Conservation (phyloP, 2,113 vertebrate species). For the Eidolon helvum region DNA sequence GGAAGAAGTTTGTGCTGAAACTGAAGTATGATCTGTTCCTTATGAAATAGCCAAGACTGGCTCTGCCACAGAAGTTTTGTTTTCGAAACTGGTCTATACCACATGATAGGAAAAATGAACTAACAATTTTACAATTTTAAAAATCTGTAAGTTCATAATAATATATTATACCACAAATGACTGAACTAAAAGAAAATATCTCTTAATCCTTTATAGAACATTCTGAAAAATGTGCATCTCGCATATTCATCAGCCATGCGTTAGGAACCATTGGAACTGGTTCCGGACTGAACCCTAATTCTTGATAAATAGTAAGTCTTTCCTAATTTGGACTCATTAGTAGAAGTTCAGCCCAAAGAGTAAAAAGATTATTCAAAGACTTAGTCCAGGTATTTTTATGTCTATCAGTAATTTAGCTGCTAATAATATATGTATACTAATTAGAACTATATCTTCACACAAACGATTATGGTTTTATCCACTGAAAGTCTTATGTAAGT, state of each 20-base stretch:
- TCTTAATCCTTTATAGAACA: neutral
- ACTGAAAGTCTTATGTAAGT: neutral
- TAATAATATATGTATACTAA: neutral
- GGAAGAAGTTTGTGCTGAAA: neutral
- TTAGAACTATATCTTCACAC: neutral
- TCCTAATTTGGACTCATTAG: neutral
- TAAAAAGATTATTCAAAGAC: neutral
- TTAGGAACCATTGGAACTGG: neutral
- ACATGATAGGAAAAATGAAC: neutral
- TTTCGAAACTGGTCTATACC: constrained; percentile 1
- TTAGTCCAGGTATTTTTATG: neutral
- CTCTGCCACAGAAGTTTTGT: neutral
- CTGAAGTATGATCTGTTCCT: neutral
- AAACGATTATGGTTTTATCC: neutral
- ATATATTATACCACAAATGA: neutral
- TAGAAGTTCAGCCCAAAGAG: neutral
- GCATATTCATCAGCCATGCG: neutral
- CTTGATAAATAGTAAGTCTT: neutral
- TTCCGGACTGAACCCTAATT: neutral
- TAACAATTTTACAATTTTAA: neutral
- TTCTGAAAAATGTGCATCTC: neutral
- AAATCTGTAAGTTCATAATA: neutral
- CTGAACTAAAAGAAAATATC: neutral
- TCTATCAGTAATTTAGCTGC: neutral
- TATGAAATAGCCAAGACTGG: neutral